phyloP scores from a whole-genome alignment of 2,113 vertebrate genomes.

The Xiphias gladius region DNA sequence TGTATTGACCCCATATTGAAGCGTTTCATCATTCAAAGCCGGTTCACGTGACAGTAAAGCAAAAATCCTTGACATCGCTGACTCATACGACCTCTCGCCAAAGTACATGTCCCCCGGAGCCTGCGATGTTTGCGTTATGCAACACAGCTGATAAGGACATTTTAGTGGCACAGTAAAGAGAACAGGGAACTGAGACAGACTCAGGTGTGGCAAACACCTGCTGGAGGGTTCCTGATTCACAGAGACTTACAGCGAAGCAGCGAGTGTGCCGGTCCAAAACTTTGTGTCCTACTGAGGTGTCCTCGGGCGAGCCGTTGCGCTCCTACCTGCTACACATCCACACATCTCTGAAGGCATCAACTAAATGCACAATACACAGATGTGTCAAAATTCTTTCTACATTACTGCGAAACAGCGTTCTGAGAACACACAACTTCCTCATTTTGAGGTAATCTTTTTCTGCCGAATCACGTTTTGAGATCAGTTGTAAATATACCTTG shows the following conservation, averaged over 20 bases:
- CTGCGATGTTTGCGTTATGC: conserved; percentile 11
- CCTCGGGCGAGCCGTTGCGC: not conserved
- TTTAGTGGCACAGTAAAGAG: conserved; percentile 53
- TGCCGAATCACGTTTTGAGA: too few relatives aligned
- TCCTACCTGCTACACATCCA: not conserved
- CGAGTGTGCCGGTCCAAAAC: not conserved
- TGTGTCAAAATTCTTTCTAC: not conserved
- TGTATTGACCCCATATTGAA: not conserved
- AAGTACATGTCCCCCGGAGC: not conserved
- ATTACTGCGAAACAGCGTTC: conserved; percentile 47
- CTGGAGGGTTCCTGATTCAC: conserved; percentile 31
- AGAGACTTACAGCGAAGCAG: conserved; percentile 17
- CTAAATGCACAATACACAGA: not conserved
- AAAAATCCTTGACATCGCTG: not conserved
- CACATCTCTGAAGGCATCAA: not conserved
- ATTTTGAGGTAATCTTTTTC: not conserved
- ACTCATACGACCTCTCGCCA: not conserved
- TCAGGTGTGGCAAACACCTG: conserved; percentile 57
- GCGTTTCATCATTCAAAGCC: not conserved
- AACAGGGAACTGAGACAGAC: not conserved
- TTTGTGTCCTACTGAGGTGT: not conserved
- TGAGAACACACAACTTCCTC: conserved; percentile 25
- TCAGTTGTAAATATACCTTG: too few relatives aligned
- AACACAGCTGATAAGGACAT: conserved; percentile 61
- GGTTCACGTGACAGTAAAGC: not conserved